These are phyloP conservation scores for Mythimna lalbum DNA, from an alignment of 2,888 invertebrate species.

Conservation along the genomic window DNA sequence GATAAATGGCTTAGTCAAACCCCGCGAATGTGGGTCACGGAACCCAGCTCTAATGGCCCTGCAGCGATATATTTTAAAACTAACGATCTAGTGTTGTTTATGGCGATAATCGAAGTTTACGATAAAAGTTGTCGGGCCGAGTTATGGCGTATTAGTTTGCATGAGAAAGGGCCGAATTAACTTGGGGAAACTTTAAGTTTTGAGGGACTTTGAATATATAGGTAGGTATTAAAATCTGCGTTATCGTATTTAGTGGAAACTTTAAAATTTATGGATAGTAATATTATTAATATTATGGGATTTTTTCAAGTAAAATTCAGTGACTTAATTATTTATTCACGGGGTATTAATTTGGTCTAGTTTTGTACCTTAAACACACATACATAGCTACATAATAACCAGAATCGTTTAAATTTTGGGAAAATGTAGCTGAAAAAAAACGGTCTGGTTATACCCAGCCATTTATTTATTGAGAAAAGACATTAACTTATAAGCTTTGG, in stretches of 20 bases:
- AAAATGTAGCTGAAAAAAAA: too few species aligned
- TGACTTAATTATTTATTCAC: too few species aligned
- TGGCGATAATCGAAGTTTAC: conserved; percentile 47
- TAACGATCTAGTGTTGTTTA: conserved; percentile 56
- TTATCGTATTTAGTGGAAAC: conserved; percentile 5
- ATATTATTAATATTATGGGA: neutral
- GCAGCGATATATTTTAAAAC: conserved; percentile 63
- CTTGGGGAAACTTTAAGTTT: conserved; percentile 7
- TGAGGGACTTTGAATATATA: conserved; percentile 8
- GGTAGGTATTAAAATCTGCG: conserved; percentile 12
- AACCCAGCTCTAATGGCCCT: conserved; percentile 49
- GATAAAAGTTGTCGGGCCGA: conserved; percentile 36
- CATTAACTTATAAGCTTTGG: neutral
- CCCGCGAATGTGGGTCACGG: conserved; percentile 60
- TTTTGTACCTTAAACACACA: too few species aligned
- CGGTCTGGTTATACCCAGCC: too few species aligned
- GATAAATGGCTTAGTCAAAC: conserved; percentile 76
- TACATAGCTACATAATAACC: too few species aligned
- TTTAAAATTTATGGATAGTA: conserved; percentile 1
- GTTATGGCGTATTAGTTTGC: conserved; percentile 5
- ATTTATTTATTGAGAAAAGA: too few species aligned
- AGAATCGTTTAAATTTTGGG: too few species aligned
- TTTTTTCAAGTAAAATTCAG: too few species aligned
- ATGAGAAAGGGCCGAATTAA: conserved; percentile 10
- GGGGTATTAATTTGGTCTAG: too few species aligned